A percentile compares a stretch with the other conserved stretches of the same genome.
phyloP scores from a whole-genome alignment of 2,797 vertebrate genomes.

The Heliangelus exortis region DNA sequence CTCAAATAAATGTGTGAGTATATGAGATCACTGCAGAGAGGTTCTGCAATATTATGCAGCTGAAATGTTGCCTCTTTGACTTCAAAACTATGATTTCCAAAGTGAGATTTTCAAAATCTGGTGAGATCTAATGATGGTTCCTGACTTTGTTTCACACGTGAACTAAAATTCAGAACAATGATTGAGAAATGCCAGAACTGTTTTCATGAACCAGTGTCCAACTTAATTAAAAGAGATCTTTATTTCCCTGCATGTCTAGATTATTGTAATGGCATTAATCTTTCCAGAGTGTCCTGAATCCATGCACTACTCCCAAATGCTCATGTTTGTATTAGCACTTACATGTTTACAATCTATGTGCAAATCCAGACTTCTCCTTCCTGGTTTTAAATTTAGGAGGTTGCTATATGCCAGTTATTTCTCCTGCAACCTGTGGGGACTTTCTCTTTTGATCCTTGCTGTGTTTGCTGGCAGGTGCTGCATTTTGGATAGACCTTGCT shows the following conservation, averaged over 20 bases:
- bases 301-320: background rate
- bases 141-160: background rate
- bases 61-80: background rate
- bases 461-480: background rate
- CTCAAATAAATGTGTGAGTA: background rate
- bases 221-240: background rate
- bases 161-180: background rate
- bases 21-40: background rate
- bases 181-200: background rate
- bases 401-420: background rate
- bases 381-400: background rate
- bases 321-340: background rate
- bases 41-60: background rate
- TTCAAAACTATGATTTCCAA: background rate
- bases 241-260: background rate
- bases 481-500: background rate
- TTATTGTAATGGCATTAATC: background rate
- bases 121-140: background rate
- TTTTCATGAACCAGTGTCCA: background rate
- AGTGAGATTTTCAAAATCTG: background rate
- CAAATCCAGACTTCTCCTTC: slow-evolving; percentile 27
- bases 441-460: background rate
- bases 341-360: background rate
- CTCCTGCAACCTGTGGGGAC: background rate
- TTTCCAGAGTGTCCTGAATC: background rate